Evolutionary conservation across 2,888 invertebrate species (phyloP).

Genomic region (Erebia palarica): DNA sequence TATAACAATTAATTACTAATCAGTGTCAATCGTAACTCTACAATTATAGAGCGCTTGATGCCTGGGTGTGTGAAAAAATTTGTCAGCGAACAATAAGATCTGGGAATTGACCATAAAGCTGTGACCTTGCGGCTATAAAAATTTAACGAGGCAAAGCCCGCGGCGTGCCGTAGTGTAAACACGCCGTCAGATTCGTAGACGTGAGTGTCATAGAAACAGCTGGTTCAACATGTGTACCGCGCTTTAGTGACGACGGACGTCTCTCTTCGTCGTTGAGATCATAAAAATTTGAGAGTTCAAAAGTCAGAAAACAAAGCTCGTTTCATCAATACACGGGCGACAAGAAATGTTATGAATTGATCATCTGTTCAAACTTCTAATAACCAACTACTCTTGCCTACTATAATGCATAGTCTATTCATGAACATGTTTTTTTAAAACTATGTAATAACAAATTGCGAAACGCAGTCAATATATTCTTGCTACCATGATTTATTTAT

Average conservation of each 20-base stretch:
- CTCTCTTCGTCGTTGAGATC: constrained; percentile 31
- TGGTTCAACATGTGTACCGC: constrained; percentile 62
- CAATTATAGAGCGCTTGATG: constrained; percentile 69
- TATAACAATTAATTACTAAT: constrained; percentile 77
- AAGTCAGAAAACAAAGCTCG: constrained; percentile 28
- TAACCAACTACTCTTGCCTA: not conserved
- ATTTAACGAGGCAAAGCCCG: constrained; percentile 78
- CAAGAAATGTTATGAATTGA: constrained; percentile 12
- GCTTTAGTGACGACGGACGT: constrained; percentile 25
- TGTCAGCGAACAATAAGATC: constrained; percentile 77
- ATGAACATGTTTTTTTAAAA: not conserved
- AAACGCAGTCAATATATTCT: too few species aligned
- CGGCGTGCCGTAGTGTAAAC: constrained; percentile 65
- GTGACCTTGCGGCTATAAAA: constrained; percentile 83
- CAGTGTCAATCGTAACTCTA: constrained; percentile 74
- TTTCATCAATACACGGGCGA: constrained; percentile 18
- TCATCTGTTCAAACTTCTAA: not conserved
- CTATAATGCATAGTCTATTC: not conserved
- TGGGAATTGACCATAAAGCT: constrained; percentile 82
- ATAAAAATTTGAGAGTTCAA: constrained; percentile 52
- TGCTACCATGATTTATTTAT: too few species aligned
- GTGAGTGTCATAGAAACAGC: constrained; percentile 80
- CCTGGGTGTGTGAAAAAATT: constrained; percentile 67
- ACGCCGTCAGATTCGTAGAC: constrained; percentile 70
- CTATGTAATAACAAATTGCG: too few species aligned